These are phyloP conservation scores for Novumbra hubbsi DNA, from an alignment of 2,797 vertebrate genomes.

Conservation along the genomic window DNA sequence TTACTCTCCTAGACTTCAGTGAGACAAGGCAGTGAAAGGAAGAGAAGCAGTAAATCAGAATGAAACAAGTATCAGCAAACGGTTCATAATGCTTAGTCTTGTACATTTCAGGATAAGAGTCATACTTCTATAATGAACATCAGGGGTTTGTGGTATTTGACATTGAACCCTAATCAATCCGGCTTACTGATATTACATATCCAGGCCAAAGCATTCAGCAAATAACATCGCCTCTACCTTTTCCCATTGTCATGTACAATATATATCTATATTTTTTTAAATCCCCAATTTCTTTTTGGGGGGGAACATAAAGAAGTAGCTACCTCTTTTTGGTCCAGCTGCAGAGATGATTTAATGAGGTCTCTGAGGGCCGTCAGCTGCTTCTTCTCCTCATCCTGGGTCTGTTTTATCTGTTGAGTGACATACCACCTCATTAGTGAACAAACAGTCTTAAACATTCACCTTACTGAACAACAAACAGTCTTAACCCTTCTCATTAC, in stretches of 20 bases:
- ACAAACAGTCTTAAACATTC: background rate
- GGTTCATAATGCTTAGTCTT: too few species aligned
- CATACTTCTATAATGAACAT: too few species aligned
- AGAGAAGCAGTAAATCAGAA: conserved; percentile 71
- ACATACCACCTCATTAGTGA: background rate
- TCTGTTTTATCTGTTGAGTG: conserved; percentile 81
- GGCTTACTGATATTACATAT: too few species aligned
- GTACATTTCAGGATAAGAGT: too few species aligned
- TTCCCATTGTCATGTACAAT: too few species aligned
- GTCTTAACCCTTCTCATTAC: background rate
- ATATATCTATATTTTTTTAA: too few species aligned
- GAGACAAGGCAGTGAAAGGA: conserved; percentile 79
- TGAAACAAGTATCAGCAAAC: conserved; percentile 20
- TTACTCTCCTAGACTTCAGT: conserved; percentile 95
- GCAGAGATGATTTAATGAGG: conserved; percentile 86
- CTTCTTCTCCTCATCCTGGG: conserved; percentile 90
- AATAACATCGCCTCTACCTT: too few species aligned
- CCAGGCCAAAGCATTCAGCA: too few species aligned
- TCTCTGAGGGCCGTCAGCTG: conserved; percentile 85
- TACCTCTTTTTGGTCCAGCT: conserved; percentile 89
- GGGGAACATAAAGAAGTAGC: background rate
- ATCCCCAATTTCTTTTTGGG: background rate
- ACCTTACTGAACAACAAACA: background rate
- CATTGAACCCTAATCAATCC: too few species aligned
- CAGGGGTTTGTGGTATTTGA: too few species aligned